A percentile compares a stretch with the other conserved stretches of the same genome.
These are phyloP conservation scores for Cyanistes caeruleus DNA, from an alignment of 2,113 vertebrate genomes.

Conservation along the genomic window DNA sequence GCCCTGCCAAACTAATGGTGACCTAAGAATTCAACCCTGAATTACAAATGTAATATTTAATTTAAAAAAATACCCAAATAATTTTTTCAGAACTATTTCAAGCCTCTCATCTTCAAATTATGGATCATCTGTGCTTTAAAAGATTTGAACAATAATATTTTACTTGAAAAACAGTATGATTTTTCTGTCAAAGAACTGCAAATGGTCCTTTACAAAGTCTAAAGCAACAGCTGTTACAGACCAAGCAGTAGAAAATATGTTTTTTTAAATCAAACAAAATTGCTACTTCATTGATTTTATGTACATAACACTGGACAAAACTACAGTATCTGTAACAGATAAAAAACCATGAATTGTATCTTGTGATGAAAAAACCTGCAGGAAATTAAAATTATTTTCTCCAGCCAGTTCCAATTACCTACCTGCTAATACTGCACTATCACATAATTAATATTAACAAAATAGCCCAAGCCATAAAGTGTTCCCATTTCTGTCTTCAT, in stretches of 20 bases:
- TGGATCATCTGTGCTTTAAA: not conserved
- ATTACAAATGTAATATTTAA: not conserved
- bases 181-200: not conserved
- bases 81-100: not conserved
- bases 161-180: not conserved
- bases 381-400: not conserved
- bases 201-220: not conserved
- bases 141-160: not conserved
- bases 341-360: not conserved
- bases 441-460: not conserved
- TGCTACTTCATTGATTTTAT: not conserved
- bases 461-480: not conserved
- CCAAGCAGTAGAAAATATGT: fast-evolving
- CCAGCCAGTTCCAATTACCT: not conserved
- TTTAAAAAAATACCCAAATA: fast-evolving
- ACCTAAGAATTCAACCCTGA: not conserved
- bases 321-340: not conserved
- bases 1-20: not conserved
- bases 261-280: not conserved
- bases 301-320: not conserved
- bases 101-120: not conserved
- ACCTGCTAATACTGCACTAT: not conserved
- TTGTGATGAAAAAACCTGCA: not conserved
- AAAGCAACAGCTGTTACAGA: not conserved
- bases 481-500: not conserved